Evolutionary conservation across 1,140 invertebrate species (phyloP).

Genomic region (Drosophila azteca): DNA sequence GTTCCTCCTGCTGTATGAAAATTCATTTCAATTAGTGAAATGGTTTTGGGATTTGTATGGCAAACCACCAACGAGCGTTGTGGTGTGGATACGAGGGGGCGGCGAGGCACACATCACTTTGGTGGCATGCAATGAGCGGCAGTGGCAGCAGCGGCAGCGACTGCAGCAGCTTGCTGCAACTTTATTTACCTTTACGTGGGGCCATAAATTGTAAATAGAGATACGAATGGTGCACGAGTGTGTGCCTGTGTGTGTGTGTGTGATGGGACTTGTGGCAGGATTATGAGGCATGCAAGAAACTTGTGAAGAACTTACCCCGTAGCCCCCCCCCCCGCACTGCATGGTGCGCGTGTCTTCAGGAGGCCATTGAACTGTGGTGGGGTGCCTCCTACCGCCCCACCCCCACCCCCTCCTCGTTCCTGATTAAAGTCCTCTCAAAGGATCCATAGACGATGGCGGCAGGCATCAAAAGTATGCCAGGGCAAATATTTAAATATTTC

Average conservation of each 20-base stretch:
- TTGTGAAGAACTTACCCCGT: constrained; percentile 11
- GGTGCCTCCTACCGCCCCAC: neutral
- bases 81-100: no score
- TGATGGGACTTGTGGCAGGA: constrained; percentile 32
- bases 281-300: constrained; percentile 47
- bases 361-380: constrained; percentile 61
- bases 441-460: neutral
- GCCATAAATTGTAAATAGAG: constrained; percentile 77
- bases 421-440: constrained; percentile 5
- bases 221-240: constrained; percentile 36
- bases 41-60: constrained; percentile 81
- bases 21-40: constrained; percentile 83
- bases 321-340: no score
- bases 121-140: constrained; percentile 49
- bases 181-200: constrained; percentile 71
- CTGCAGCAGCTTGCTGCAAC: constrained; percentile 64
- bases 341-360: constrained; percentile 28
- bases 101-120: constrained; percentile 24
- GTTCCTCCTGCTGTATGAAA: constrained; percentile 62
- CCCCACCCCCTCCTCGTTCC: neutral
- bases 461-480: constrained; percentile 31
- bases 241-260: constrained; percentile 21
- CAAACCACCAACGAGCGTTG: constrained; percentile 48
- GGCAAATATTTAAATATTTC: constrained; percentile 41
- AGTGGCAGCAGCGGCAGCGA: constrained; percentile 11